Conservation (phyloP, 2,797 vertebrate species). For the Anolis apletophallus region DNA sequence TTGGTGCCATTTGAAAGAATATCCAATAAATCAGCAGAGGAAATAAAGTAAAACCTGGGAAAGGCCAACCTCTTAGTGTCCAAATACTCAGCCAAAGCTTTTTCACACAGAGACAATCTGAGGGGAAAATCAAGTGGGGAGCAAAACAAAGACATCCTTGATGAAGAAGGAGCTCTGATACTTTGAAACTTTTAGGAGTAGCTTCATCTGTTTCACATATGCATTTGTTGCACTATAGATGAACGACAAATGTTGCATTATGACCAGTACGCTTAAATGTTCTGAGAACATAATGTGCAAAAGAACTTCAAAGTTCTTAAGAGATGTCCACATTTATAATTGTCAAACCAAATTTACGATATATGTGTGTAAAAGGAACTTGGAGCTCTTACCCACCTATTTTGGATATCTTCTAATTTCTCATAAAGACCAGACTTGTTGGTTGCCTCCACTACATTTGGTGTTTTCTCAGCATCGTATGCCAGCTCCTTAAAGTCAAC, state of each 20-base stretch:
- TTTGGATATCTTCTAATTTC: conserved; percentile 91
- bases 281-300: neutral
- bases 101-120: conserved; percentile 93
- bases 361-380: neutral
- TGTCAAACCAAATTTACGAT: neutral
- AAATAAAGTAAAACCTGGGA: conserved; percentile 97
- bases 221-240: neutral
- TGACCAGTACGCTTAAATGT: neutral
- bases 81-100: conserved; percentile 93
- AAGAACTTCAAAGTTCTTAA: neutral
- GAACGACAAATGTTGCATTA: neutral
- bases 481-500: conserved; percentile 91
- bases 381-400: conserved; percentile 74
- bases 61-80: conserved; percentile 94
- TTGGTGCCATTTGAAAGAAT: conserved; percentile 94
- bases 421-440: conserved; percentile 87
- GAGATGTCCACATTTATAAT: neutral
- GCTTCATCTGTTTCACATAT: neutral
- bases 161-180: neutral
- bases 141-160: neutral
- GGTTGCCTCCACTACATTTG: conserved; percentile 92
- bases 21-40: conserved; percentile 94
- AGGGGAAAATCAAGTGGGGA: conserved; percentile 54
- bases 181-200: neutral
- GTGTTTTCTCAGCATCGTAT: conserved; percentile 82